Evolutionary conservation across 2,888 invertebrate species (phyloP), one percentile per base, ranked within the genome.

Genomic region (Phengaris alcon): DNA sequence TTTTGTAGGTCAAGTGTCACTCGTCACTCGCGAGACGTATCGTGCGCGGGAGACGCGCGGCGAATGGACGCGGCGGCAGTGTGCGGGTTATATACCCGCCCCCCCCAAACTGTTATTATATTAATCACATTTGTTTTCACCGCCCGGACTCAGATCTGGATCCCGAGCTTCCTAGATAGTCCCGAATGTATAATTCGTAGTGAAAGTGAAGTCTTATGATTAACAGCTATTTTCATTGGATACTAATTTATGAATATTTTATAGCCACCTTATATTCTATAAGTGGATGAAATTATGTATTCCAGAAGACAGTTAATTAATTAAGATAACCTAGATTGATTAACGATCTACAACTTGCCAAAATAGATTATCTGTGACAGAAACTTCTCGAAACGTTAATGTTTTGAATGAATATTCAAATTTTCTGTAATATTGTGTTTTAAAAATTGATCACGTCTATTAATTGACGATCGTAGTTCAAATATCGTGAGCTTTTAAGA

Each of bases 41-140:
- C 88, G 85, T 87, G 90, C 91, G 91, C 90, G 86, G 84, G 81
- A 81, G 83, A 84, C 87, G 91, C 93, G 90, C 92, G 88, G 88
- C 88, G 92, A 92, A 92, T 92, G 92, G 89, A 88, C 84, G 81
- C 84, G 79, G 82, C 80, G 75, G 81, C 81, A 78, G 78, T 75
- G 84, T 83, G 81, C 83, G 75, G 79, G 82, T 85, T 88, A 84
- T 93, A 91, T 93, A 93, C 87, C 84, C 90, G 88, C 92, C 92
- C 93, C 91, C 91, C 86, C 92, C 90, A 89, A 84, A 82, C 84
- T 84, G 83, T 86, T 89, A 90, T 90, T 87, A 88, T 88, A 91
- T 90, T 93, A 93, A 92, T 92, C 90, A 90, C 88, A 84, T 85
- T 86, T 85, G 83, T 91, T 92, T 92, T 90, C 91, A 88, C 90